Evolutionary conservation across 2,797 vertebrate species (phyloP), one percentile per base, ranked within the genome.

Genomic region (Enteromius paludinosus): DNA sequence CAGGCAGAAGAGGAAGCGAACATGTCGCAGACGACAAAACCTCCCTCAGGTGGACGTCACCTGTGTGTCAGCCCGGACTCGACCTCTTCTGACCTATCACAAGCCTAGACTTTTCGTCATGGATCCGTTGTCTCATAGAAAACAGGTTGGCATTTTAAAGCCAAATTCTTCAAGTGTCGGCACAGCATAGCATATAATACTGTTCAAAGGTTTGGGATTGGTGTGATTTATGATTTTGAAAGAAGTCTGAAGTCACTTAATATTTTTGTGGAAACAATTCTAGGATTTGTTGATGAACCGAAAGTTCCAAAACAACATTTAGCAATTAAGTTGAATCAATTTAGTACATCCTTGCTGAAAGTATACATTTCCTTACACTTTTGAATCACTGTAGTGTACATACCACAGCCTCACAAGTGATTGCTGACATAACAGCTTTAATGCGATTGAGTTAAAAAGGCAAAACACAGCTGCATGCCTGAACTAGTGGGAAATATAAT

Each of bases 21-120:
- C 89, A 81, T 93, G 93, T 64, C 93, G 89, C 79, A 90, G 88
- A 78, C 94, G 89, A 78, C 71, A 91, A 80, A 91, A 88, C 74
- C 90, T 92, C 87, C 87, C 92, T 64, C 92, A 93, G 59, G 56
- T 92, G 65, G 90, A 93, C 68, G 56, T 78, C 17, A 92, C 91
- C 14, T 94, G 91, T 28, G 93, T 95, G 38, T 96, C 95, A 79
- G 97, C 97, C 68, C 94, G 97, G 49, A 96, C 96, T 4, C 95
- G 96, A 82, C 96, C 97, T 0, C 92, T 98, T 82, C 91, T 95
- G 43, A 92, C 93, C 62, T 96, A 96, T 91, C 93, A 96, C 92
- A 99, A 96, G 89, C 95, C 94, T 84, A 96, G 92, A 81, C 94
- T 98, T 81, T 98, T 97, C 90, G 87, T 90, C 89, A 85, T 96